A percentile compares a stretch with the other conserved stretches of the same genome.
Conservation (phyloP, 2,113 vertebrate species). For the Thinocorus orbignyianus region DNA sequence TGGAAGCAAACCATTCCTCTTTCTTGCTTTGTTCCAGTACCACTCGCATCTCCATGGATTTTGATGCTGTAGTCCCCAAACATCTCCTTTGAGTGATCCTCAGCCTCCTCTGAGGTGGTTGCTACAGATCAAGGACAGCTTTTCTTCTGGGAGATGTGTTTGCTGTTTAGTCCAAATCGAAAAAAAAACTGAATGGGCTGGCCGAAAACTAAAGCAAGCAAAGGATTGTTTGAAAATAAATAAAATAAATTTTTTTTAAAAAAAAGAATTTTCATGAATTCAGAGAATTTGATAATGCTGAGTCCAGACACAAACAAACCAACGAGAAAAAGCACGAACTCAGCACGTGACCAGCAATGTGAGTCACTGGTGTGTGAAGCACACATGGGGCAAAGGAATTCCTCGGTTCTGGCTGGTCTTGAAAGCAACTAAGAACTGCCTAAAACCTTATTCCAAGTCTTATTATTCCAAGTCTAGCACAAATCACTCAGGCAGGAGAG, state of each 20-base stretch:
- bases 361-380: not conserved
- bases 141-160: not conserved
- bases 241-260: too few species aligned
- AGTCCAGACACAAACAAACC: not conserved
- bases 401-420: not conserved
- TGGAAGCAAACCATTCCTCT: not conserved
- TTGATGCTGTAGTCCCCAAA: not conserved
- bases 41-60: not conserved
- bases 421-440: conserved; percentile 50
- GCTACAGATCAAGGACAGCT: not conserved
- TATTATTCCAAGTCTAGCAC: conserved; percentile 51
- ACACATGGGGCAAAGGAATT: not conserved
- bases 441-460: conserved; percentile 24
- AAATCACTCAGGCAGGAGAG: conserved; percentile 66
- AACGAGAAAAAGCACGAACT: not conserved
- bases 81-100: not conserved
- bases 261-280: not conserved
- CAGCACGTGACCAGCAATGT: not conserved
- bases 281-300: not conserved
- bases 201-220: not conserved
- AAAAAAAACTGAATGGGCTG: not conserved
- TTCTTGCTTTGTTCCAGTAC: not conserved
- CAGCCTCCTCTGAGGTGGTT: not conserved
- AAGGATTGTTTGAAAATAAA: not conserved
- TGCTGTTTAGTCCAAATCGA: not conserved